Conservation (phyloP, 2,888 invertebrate genomes). For the Drosophila pseudotalamancana region DNA sequence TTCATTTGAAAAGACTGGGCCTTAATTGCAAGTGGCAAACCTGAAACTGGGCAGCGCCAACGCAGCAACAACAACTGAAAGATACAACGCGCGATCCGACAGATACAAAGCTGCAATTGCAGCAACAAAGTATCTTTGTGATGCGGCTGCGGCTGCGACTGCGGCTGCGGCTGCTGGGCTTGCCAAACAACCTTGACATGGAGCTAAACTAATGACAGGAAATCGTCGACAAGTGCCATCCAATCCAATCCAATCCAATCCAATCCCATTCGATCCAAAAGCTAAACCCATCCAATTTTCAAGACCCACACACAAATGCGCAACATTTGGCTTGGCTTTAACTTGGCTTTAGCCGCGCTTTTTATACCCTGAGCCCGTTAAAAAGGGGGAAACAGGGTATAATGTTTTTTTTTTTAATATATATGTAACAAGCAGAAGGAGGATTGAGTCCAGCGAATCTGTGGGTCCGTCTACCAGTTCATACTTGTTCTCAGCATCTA, state of each 20-base stretch:
- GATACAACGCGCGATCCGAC: background rate
- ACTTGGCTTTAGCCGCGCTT: slow-evolving; percentile 18
- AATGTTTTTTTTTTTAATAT: too few species aligned
- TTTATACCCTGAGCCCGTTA: too few species aligned
- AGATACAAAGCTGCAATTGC: slow-evolving; percentile 16
- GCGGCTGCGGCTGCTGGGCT: slow-evolving; percentile 54
- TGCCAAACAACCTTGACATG: slow-evolving; percentile 76
- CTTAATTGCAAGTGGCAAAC: slow-evolving; percentile 62
- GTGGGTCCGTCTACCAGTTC: too few species aligned
- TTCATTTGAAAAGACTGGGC: slow-evolving; percentile 73
- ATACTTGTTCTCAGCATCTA: too few species aligned
- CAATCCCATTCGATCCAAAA: slow-evolving; percentile 19
- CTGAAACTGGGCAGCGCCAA: slow-evolving; percentile 45
- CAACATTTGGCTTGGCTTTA: slow-evolving; percentile 27
- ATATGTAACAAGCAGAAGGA: too few species aligned
- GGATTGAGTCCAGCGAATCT: too few species aligned
- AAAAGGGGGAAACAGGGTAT: too few species aligned
- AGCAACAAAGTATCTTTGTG: slow-evolving; percentile 13
- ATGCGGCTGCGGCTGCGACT: slow-evolving; percentile 20
- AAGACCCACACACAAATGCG: slow-evolving; percentile 44
- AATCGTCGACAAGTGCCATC: slow-evolving; percentile 68
- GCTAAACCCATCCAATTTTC: slow-evolving; percentile 16
- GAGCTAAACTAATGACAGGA: slow-evolving; percentile 72
- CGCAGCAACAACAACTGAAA: slow-evolving; percentile 16
- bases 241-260: slow-evolving; percentile 18